Percentiles rank a stretch among this genome's conserved stretches.
These are phyloP conservation scores for Pollenia griseotomentosa DNA, from an alignment of 2,888 invertebrate species.

Conservation along the genomic window DNA sequence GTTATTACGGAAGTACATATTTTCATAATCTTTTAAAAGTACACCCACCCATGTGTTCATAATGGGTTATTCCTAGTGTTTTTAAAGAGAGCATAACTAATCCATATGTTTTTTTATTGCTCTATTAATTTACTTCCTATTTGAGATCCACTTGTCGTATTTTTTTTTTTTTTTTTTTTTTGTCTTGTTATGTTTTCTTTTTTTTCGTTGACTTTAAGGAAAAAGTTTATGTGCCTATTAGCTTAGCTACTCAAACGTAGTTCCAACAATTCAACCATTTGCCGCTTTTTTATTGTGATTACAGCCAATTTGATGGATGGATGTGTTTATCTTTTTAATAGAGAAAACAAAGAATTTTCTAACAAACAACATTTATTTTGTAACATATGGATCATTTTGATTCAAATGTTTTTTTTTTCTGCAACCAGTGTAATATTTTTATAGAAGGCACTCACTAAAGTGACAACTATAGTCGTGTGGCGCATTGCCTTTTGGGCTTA, in stretches of 20 bases:
- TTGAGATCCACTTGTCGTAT: constrained; percentile 2
- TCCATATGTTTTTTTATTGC: constrained; percentile 63
- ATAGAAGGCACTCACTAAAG: too few relatives aligned
- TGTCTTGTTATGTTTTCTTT: constrained; percentile 5
- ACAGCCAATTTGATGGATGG: constrained; percentile 16
- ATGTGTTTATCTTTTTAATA: neutral
- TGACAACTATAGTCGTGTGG: too few relatives aligned
- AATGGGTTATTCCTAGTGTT: constrained; percentile 35
- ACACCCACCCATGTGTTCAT: neutral
- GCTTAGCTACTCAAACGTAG: constrained; percentile 46
- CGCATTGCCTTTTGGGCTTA: too few relatives aligned
- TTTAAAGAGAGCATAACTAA: constrained; percentile 26
- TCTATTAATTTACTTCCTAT: constrained; percentile 68
- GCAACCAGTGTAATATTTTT: too few relatives aligned
- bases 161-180: too few relatives aligned
- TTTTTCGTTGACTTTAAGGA: constrained; percentile 12
- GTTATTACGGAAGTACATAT: constrained; percentile 61
- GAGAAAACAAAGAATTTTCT: constrained; percentile 25
- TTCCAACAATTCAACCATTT: constrained; percentile 69
- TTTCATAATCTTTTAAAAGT: constrained; percentile 24
- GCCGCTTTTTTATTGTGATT: constrained; percentile 52
- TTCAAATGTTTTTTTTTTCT: too few relatives aligned
- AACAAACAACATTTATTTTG: neutral
- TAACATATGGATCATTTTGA: too few relatives aligned
- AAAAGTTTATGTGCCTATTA: constrained; percentile 61